Base-by-base conservation (phyloP, 2,797 vertebrate genomes). In the Telmatherina bonti region DNA sequence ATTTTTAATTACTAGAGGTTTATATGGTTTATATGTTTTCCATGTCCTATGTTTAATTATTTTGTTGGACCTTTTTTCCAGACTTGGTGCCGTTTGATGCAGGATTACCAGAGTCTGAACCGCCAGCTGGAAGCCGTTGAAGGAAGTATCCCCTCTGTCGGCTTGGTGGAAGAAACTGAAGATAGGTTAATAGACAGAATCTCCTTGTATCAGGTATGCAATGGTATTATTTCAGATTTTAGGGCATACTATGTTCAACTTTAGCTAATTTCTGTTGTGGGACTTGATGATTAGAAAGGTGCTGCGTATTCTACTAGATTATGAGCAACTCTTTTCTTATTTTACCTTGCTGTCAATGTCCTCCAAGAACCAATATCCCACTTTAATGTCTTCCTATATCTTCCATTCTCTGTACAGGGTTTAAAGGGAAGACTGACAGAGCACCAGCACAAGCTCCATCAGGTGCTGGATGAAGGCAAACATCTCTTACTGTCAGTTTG, bases 81-180 rank as follows among this genome's bases (percentile, higher is more conserved):
- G 90, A 92, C 86, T 24, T 93, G 98, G 98, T 92, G 87, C 29
- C 93, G 47, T 35, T 90, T 99, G 84, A 90, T 95, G 35, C 94
- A 95, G 72, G 96, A 96, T 69, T 96, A 94, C 76, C 94, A 95
- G 75, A 94, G 91, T 31, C 88, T 99, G 74, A 93, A 82, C 80
- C 91, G 79, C 29, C 96, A 97, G 0, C 82, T 99, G 85, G 97
- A 97, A 61, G 89, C 90, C 11, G 93, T 99, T 52, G 97, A 97
- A 80, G 91, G 79, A 78, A 96, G 84, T 66, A 93, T 97, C 35
- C 98, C 97, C 0, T 76, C 87, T 1, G 94, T 95, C 36, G 95
- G 95, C 6, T 87, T 99, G 71, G 95, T 98, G 76, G 98, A 99
- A 73, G 98, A 99, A 89, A 96, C 95, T 0, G 97, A 99, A 65